Evolutionary conservation across 2,888 invertebrate species (phyloP).

Genomic region (Caenorhabditis sp.): DNA sequence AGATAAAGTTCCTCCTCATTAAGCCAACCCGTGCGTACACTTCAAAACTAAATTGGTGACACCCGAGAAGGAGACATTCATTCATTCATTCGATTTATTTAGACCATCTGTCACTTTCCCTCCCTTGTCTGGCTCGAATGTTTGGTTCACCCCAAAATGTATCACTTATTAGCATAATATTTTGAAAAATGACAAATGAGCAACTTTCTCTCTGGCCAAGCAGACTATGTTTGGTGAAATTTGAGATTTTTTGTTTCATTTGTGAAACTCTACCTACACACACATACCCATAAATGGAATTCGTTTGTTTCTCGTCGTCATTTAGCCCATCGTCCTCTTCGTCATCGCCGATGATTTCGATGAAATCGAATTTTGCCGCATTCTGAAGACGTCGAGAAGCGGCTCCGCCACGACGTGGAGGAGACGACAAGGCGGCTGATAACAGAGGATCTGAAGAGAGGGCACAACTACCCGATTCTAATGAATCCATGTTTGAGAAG

Average conservation of each 20-base stretch:
- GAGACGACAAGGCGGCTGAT: constrained; percentile 30
- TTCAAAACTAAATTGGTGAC: neutral
- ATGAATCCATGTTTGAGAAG: neutral
- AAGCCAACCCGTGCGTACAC: neutral
- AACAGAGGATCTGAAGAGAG: constrained; percentile 41
- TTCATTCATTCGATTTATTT: neutral
- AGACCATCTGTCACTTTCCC: neutral
- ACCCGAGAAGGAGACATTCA: neutral
- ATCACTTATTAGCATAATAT: neutral
- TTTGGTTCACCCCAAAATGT: neutral
- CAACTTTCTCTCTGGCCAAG: too few species aligned
- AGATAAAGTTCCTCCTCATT: too few species aligned
- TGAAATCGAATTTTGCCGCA: neutral
- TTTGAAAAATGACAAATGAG: too few species aligned
- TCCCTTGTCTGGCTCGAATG: neutral
- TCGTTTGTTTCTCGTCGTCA: neutral
- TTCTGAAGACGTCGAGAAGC: neutral
- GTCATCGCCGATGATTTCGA: neutral
- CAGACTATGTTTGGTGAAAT: too few species aligned
- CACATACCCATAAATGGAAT: neutral
- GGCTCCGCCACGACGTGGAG: neutral
- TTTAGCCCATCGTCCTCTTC: neutral
- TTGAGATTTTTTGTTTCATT: neutral
- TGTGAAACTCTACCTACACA: neutral
- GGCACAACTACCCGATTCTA: neutral